Conservation (phyloP, 1,140 invertebrate species). For the Calliphora vicina region DNA sequence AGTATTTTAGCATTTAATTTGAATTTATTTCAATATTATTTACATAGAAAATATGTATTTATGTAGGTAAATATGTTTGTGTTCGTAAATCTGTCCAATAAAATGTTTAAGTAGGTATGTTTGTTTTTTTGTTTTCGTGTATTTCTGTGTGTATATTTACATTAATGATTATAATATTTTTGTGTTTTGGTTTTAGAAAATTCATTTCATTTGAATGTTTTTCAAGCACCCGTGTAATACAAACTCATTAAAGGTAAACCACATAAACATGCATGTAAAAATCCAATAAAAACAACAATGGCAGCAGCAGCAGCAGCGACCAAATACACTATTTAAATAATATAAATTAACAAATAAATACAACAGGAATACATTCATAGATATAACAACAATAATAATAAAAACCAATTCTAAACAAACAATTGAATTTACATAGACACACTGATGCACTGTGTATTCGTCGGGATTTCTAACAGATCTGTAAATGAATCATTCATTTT, state of each 20-base stretch:
- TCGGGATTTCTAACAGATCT: too few relatives aligned
- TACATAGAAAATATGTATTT: not conserved
- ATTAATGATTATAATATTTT: conserved; percentile 23
- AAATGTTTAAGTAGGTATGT: not conserved
- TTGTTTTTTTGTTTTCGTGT: not conserved
- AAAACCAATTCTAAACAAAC: not conserved
- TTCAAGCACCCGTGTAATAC: conserved; percentile 21
- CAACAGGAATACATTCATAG: not conserved
- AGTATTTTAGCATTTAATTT: not conserved
- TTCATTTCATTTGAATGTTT: conserved; percentile 19
- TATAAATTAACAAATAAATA: conserved; percentile 26
- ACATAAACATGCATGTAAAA: conserved; percentile 19
- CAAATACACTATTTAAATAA: not conserved
- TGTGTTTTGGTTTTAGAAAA: not conserved
- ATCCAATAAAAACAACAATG: not conserved
- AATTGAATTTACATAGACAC: too few relatives aligned
- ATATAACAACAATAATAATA: not conserved
- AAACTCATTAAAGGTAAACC: conserved; percentile 29
- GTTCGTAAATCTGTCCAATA: not conserved
- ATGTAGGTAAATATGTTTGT: not conserved
- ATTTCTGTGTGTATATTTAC: conserved; percentile 3
- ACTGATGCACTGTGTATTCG: too few relatives aligned
- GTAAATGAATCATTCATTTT: too few relatives aligned
- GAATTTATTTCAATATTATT: not conserved
- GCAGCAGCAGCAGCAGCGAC: not conserved